Conservation (phyloP, 1,140 invertebrate genomes). For the Pinna nobilis region DNA sequence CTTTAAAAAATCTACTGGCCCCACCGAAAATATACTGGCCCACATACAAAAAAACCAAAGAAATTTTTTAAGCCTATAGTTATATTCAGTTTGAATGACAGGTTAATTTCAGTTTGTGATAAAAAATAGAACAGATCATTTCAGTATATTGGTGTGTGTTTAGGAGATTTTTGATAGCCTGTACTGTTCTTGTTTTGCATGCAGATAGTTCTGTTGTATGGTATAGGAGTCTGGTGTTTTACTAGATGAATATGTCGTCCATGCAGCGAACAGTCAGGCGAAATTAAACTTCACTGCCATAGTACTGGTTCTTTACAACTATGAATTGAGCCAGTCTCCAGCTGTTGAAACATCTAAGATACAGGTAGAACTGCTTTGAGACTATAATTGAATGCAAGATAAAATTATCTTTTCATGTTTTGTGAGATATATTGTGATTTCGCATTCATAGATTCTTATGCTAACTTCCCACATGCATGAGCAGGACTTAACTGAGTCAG, state of each 20-base stretch:
- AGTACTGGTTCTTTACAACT: conserved; percentile 2
- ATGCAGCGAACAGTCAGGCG: not conserved
- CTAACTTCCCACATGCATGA: not conserved
- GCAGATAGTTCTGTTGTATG: conserved; percentile 8
- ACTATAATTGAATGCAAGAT: no score
- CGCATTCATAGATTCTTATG: no score
- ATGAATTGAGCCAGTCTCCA: conserved; percentile 19
- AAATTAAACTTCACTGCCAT: conserved; percentile 7
- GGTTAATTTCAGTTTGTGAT: no score
- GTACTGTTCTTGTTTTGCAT: not conserved
- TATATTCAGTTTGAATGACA: not conserved
- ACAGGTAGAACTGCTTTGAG: no score
- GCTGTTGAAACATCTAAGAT: conserved; percentile 12
- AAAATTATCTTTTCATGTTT: no score
- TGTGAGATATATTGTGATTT: no score
- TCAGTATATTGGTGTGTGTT: no score
- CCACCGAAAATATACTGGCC: no score
- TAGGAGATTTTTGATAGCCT: not conserved
- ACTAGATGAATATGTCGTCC: not conserved
- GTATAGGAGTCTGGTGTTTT: conserved; percentile 9
- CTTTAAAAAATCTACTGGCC: no score
- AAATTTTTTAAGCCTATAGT: not conserved
- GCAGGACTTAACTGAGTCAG: not conserved
- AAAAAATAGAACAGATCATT: not conserved
- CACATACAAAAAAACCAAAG: not conserved